phyloP scores from a whole-genome alignment of 2,888 invertebrate species.

The Rhyacophila evoluta region DNA sequence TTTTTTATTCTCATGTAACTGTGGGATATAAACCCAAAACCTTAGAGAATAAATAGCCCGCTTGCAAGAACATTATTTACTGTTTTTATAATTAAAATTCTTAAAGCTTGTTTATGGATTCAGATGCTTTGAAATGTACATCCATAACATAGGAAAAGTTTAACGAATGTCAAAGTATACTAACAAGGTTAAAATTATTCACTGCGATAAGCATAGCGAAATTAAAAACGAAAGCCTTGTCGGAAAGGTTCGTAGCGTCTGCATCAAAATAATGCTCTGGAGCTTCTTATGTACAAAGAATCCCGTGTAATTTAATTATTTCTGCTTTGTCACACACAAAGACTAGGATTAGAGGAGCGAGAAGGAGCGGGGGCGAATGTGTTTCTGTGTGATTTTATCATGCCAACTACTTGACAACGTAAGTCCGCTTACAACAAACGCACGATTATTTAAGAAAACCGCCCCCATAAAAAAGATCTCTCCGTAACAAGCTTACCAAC shows the following conservation, averaged over 20 bases:
- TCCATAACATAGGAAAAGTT: too few species aligned
- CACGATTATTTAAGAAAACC: constrained; percentile 12
- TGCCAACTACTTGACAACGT: constrained; percentile 18
- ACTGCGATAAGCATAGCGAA: neutral
- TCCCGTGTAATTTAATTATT: constrained; percentile 28
- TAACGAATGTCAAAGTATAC: too few species aligned
- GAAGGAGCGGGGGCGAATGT: neutral
- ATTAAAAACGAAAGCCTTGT: neutral
- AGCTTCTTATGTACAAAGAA: constrained; percentile 26
- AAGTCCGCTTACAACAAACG: constrained; percentile 18
- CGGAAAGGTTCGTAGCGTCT: neutral
- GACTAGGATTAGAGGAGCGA: neutral
- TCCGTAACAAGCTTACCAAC: neutral
- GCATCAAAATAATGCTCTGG: neutral
- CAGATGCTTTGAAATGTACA: too few species aligned
- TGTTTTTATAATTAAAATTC: too few species aligned
- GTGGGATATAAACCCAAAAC: too few species aligned
- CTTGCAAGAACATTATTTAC: too few species aligned
- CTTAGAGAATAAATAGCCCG: too few species aligned
- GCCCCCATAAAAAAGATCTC: neutral
- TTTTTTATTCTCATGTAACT: too few species aligned
- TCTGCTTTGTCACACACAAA: constrained; percentile 27
- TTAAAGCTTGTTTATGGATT: too few species aligned
- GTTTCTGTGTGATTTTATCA: constrained; percentile 11
- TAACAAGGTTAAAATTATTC: neutral